Evolutionary conservation across 2,113 vertebrate species (phyloP), one percentile per base, ranked within the genome.

Genomic region (Phylloscopus whistleri): DNA sequence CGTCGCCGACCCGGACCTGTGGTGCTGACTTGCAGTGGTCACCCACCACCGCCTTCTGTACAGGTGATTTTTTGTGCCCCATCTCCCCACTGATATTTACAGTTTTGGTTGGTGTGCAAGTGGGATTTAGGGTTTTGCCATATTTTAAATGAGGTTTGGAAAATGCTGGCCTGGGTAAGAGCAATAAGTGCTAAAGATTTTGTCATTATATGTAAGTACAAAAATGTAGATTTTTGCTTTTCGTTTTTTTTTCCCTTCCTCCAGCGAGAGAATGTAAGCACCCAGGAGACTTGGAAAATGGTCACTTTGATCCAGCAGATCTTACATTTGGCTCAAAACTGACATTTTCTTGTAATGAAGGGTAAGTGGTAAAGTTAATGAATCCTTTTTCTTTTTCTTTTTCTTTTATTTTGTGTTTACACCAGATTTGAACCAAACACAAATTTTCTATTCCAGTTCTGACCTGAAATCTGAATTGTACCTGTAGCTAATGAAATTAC

Each of bases 331-430:
- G 96, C 52, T 63, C 91, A 26, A 9, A 9, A 20, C 7, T 46
- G 78, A 84, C 19, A 12, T 96, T 97, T 94, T 58, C 12, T 39
- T 98, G 98, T 94, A 7, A 53, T 3, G 2, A 9, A 8, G 98
- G 98, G 98, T 98, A 81, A 97, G 97, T 96, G 27, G 21, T 72
- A 26, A 77, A 66, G 16, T 41, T 62, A 64, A 80, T 59, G 4
- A 53, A 37, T 87, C 5, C 2, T 46, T 39, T 72, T 55, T 48
- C 24, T 37, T 37, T 37, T 37, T 46, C 35, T 72, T 55, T 48
- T 27, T 37, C 35, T 72, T 55, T 48, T 27, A n/a, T 11, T 56
- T 52, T n/a, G 13, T 39, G 8, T 68, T 84, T 60, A 46, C 20
- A 24, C 6, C 7, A 51, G 9, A 62, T 69, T 68, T 84, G 59